phyloP scores from a whole-genome alignment of 2,113 vertebrate genomes.

The Electrona antarctica region DNA sequence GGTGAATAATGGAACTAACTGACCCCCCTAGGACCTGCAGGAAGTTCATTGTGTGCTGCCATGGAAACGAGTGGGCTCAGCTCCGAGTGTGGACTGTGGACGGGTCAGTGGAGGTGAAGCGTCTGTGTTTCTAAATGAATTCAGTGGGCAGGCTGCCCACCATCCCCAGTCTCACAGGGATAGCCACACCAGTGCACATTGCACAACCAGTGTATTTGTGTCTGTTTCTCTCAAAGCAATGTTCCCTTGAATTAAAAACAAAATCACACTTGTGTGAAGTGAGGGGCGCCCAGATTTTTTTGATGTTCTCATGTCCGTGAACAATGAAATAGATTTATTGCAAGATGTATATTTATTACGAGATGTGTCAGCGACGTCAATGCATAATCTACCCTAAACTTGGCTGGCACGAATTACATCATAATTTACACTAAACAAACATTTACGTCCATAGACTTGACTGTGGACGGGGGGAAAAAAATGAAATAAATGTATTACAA shows the following conservation, averaged over 20 bases:
- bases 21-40: neutral
- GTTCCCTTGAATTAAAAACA: neutral
- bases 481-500: too few species aligned
- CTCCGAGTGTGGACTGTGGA: neutral
- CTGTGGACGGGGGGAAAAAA: too few species aligned
- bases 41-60: conserved; percentile 33
- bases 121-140: conserved; percentile 35
- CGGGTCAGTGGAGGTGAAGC: conserved; percentile 13
- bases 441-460: too few species aligned
- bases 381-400: too few species aligned
- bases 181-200: neutral
- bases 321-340: neutral
- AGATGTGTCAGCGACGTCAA: too few species aligned
- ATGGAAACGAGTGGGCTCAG: conserved; percentile 39
- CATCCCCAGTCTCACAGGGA: neutral
- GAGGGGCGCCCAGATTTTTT: too few species aligned
- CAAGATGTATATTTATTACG: neutral
- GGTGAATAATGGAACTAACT: conserved; percentile 17
- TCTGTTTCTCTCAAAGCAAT: neutral
- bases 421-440: too few species aligned
- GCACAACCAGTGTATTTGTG: neutral
- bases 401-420: too few species aligned
- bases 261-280: too few species aligned
- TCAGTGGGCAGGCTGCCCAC: conserved; percentile 19
- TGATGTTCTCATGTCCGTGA: too few species aligned